Conservation (phyloP, 2,888 invertebrate genomes). For the Tenthredo amoena region DNA sequence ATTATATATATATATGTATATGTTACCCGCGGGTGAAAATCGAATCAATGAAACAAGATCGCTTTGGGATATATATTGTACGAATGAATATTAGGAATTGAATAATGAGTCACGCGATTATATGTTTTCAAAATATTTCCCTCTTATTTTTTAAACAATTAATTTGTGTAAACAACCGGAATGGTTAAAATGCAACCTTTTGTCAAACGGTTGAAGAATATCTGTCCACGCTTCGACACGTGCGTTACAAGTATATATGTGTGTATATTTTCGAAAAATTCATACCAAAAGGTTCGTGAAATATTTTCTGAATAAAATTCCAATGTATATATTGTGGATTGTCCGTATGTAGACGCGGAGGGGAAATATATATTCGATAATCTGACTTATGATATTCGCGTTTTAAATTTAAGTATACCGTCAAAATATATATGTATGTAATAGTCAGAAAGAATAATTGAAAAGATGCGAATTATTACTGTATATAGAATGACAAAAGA, state of each 20-base stretch:
- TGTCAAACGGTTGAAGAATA: not conserved
- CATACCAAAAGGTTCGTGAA: not conserved
- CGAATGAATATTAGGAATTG: not conserved
- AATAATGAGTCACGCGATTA: not conserved
- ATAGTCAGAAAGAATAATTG: not conserved
- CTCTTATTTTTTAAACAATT: not conserved
- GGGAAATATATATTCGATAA: constrained; percentile 1
- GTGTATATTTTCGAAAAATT: constrained; percentile 22
- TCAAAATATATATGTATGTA: not conserved
- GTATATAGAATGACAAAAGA: constrained; percentile 7
- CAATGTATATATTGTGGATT: not conserved
- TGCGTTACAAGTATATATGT: constrained; percentile 10
- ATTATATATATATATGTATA: not conserved
- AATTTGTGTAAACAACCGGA: not conserved
- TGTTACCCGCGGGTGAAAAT: constrained; percentile 24
- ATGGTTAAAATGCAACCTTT: not conserved
- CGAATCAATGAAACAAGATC: not conserved
- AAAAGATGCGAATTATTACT: not conserved
- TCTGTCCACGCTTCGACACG: not conserved
- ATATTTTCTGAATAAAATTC: not conserved
- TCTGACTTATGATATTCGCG: not conserved
- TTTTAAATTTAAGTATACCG: not conserved
- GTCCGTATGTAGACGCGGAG: constrained; percentile 18
- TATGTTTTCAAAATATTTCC: not conserved
- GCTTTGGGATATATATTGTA: not conserved